Base-by-base conservation (phyloP, 2,888 invertebrate species). In the Heterodera filipjevi region DNA sequence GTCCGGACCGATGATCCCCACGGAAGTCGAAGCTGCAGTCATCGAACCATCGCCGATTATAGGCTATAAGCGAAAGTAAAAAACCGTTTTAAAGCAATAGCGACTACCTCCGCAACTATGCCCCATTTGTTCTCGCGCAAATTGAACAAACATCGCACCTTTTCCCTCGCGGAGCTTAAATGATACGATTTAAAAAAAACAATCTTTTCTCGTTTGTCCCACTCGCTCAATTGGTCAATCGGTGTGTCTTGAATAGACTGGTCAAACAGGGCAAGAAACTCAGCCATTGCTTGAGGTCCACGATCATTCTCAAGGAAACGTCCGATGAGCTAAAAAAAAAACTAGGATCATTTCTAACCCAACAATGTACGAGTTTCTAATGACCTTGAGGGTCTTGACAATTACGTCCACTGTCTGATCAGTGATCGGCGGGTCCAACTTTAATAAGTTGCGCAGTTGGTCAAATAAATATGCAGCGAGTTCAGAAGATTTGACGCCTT, bases 261-360 rank as follows among this genome's bases (percentile, higher is more conserved):
- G 39, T 66, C 59, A 35, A 78, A 66, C 35, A 59, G 30, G 5
- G 27, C 19, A 27, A 78, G 49, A 39, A 78, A 66, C 19, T 74
- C 66, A 35, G 59, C 76, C 75, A 78, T 59, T 53, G 74, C 75
- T n/a, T 44, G 70, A 22, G 74, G 76, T 12, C 75, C 78, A 64
- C 66, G 75, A 59, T 77, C 78, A 44, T 77, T 78, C 39, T 78
- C 78, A 27, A 78, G 39, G 30, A 78, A 78, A 27, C 78, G 59
- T 8, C 78, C 78, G 32, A 77, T 70, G 32, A 78, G 44, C 78
- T 78, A n/a, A 78, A 76, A 39, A 39, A 10, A 12, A 6, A 39
- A 39, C 39, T 39, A 10, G 8, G 12, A 6, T 39, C 6, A 39
- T 39, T 39, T 39, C 12, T 10, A 39, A 10, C 6, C 39, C 8